phyloP scores from a whole-genome alignment of 2,797 vertebrate species.

The Falco novaeseelandiae region DNA sequence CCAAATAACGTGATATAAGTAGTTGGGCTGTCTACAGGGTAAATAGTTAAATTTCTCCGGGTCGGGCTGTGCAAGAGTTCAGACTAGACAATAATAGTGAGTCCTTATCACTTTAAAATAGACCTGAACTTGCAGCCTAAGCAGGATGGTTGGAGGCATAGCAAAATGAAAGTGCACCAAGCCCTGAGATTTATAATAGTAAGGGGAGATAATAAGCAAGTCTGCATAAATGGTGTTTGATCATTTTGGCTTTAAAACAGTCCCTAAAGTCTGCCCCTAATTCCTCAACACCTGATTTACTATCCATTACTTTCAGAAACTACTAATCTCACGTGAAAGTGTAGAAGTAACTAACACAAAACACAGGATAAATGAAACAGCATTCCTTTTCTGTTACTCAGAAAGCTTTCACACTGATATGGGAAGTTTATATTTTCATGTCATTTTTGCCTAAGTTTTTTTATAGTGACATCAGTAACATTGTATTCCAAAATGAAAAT shows the following conservation, averaged over 20 bases:
- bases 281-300: background rate
- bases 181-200: background rate
- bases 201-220: background rate
- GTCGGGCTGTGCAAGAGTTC: background rate
- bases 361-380: background rate
- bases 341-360: background rate
- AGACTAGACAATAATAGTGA: background rate
- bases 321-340: background rate
- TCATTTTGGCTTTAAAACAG: background rate
- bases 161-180: background rate
- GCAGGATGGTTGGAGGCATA: background rate
- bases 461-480: background rate
- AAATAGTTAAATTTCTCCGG: background rate
- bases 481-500: background rate
- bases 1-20: background rate
- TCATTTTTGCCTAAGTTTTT: background rate
- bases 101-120: slow-evolving; percentile 1
- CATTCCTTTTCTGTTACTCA: background rate
- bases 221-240: background rate
- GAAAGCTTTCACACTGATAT: background rate
- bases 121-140: background rate
- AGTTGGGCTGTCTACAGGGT: background rate
- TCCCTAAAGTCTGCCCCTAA: background rate
- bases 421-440: background rate
- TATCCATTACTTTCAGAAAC: background rate